A percentile compares a stretch with the other conserved stretches of the same genome.
Evolutionary conservation across 1,140 invertebrate species (phyloP).

Genomic region (Tribolium madens): DNA sequence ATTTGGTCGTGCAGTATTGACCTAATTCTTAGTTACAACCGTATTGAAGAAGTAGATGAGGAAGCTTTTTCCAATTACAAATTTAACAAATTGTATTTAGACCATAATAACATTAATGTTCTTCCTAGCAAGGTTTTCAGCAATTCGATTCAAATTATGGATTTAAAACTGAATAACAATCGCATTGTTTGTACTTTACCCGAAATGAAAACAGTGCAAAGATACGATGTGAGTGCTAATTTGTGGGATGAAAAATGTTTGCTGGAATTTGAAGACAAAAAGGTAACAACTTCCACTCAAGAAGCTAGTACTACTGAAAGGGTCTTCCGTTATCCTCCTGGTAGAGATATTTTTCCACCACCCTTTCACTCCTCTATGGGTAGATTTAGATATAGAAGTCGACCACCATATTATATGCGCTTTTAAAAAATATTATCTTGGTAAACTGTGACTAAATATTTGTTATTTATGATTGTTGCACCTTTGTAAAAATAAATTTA

Average conservation of each 20-base stretch:
- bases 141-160: neutral
- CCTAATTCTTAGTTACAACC: neutral
- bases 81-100: neutral
- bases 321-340: no score
- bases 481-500: no score
- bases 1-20: neutral
- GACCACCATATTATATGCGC: no score
- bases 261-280: neutral
- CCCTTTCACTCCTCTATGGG: no score
- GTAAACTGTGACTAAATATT: no score
- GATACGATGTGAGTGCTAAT: neutral
- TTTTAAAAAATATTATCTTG: no score
- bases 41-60: neutral
- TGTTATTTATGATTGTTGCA: no score
- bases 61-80: neutral
- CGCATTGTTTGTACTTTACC: neutral
- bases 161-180: neutral
- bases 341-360: no score
- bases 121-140: neutral
- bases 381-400: no score
- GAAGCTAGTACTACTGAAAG: neutral
- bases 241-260: conserved; percentile 3
- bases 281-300: neutral
- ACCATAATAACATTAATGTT: neutral
- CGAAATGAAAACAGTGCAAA: neutral